phyloP scores from a whole-genome alignment of 2,888 invertebrate genomes.

The Rhorus exstirpatorius region DNA sequence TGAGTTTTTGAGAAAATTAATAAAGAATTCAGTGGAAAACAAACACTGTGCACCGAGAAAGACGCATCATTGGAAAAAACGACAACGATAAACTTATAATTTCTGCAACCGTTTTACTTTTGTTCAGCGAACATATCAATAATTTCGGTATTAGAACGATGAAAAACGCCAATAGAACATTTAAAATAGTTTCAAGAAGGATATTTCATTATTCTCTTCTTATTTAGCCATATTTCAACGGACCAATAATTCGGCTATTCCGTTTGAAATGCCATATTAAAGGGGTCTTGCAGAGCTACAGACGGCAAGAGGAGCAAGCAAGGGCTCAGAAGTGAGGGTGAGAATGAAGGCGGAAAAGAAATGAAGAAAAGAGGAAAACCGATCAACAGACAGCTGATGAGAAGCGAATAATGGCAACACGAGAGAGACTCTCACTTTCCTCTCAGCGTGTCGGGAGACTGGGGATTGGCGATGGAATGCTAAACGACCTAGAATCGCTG shows the following conservation, averaged over 20 bases:
- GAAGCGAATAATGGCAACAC: constrained; percentile 75
- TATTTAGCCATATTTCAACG: too few species aligned
- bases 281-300: constrained; percentile 11
- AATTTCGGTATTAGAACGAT: too few species aligned
- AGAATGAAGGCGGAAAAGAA: constrained; percentile 1
- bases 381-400: constrained; percentile 81
- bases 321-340: constrained; percentile 14
- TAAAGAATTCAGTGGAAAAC: too few species aligned
- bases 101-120: too few species aligned
- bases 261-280: background rate
- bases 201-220: too few species aligned
- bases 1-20: too few species aligned
- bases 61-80: too few species aligned
- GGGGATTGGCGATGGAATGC: constrained; percentile 79
- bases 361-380: constrained; percentile 68
- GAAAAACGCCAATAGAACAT: too few species aligned
- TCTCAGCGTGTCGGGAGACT: constrained; percentile 75
- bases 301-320: constrained; percentile 20
- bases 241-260: background rate
- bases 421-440: constrained; percentile 74
- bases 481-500: constrained; percentile 79
- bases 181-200: too few species aligned
- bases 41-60: too few species aligned
- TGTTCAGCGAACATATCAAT: too few species aligned
- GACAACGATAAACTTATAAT: too few species aligned